Percentiles rank a stretch among this genome's conserved stretches.
Evolutionary conservation across 2,888 invertebrate species (phyloP).

Genomic region (Callyntrura guangdongensis): DNA sequence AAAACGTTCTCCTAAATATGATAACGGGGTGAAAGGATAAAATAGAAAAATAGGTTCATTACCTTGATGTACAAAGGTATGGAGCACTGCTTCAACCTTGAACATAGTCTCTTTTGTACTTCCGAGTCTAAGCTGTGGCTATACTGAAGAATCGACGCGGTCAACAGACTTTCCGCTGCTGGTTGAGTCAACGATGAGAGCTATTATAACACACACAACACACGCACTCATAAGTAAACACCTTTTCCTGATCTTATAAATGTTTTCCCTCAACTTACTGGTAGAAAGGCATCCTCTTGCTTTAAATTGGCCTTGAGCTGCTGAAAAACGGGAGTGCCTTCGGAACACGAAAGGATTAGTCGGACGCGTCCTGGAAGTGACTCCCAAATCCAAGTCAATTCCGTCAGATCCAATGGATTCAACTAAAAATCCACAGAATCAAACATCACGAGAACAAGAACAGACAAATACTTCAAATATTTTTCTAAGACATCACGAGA

Average conservation of each 20-base stretch:
- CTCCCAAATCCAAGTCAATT: slow-evolving; percentile 92
- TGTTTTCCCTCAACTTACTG: slow-evolving; percentile 73
- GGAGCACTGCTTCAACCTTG: slow-evolving; percentile 89
- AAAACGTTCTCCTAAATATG: too few relatives aligned
- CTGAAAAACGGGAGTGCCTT: slow-evolving; percentile 87
- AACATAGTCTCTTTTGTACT: slow-evolving; percentile 88
- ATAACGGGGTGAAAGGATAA: too few relatives aligned
- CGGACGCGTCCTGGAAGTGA: slow-evolving; percentile 91
- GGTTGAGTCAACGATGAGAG: slow-evolving; percentile 87
- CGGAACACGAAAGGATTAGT: slow-evolving; percentile 91
- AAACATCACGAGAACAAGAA: slow-evolving; percentile 22
- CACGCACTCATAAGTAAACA: background rate
- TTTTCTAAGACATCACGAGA: too few relatives aligned
- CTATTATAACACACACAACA: slow-evolving; percentile 67
- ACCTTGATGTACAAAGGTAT: slow-evolving; percentile 91
- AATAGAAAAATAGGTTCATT: slow-evolving; percentile 60
- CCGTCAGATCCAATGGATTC: slow-evolving; percentile 87
- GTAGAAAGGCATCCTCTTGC: slow-evolving; percentile 83
- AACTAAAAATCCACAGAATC: slow-evolving; percentile 81
- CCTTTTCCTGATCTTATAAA: background rate
- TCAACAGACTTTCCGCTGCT: slow-evolving; percentile 88
- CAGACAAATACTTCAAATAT: too few relatives aligned
- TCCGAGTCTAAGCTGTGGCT: slow-evolving; percentile 89
- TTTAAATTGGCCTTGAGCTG: slow-evolving; percentile 85
- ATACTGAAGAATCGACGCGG: slow-evolving; percentile 88